Percentiles rank a stretch among this genome's conserved stretches.
phyloP scores from a whole-genome alignment of 2,797 vertebrate genomes.

The Leptodactylus fallax region DNA sequence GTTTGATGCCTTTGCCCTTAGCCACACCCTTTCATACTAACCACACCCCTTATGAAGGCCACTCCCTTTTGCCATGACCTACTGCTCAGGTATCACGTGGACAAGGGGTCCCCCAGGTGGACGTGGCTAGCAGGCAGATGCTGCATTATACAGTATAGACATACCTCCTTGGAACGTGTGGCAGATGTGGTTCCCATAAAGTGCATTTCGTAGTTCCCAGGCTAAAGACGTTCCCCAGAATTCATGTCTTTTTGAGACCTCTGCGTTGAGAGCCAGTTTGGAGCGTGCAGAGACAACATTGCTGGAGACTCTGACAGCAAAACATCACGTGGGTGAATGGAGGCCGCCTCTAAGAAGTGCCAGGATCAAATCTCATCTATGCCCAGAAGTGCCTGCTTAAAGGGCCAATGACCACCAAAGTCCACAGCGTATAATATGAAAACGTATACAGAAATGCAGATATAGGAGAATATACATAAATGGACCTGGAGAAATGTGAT shows the following conservation, averaged over 20 bases:
- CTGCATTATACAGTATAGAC: conserved; percentile 37
- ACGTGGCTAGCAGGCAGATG: no score
- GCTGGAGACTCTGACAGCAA: conserved; percentile 62
- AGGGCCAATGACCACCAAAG: not conserved
- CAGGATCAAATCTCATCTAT: conserved; percentile 22
- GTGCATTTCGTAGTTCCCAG: conserved; percentile 71
- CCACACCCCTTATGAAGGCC: no score
- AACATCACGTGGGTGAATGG: conserved; percentile 64
- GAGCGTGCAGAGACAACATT: conserved; percentile 54
- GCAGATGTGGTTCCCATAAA: conserved; percentile 81
- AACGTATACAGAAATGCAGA: no score
- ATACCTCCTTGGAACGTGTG: conserved; percentile 83
- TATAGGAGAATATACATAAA: no score
- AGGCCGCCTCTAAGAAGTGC: not conserved
- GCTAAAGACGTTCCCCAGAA: conserved; percentile 63
- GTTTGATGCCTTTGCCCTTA: no score
- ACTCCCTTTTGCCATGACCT: no score
- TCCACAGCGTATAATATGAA: not conserved
- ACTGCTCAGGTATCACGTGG: no score
- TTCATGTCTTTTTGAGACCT: conserved; percentile 60
- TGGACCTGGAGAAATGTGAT: no score
- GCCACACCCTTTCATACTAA: no score
- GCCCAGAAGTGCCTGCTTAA: not conserved
- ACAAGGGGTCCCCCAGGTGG: no score
- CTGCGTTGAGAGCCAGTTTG: conserved; percentile 57